Percentiles rank a stretch among this genome's conserved stretches.
Evolutionary conservation across 2,113 vertebrate genomes (phyloP).

Genomic region (Promerops cafer): DNA sequence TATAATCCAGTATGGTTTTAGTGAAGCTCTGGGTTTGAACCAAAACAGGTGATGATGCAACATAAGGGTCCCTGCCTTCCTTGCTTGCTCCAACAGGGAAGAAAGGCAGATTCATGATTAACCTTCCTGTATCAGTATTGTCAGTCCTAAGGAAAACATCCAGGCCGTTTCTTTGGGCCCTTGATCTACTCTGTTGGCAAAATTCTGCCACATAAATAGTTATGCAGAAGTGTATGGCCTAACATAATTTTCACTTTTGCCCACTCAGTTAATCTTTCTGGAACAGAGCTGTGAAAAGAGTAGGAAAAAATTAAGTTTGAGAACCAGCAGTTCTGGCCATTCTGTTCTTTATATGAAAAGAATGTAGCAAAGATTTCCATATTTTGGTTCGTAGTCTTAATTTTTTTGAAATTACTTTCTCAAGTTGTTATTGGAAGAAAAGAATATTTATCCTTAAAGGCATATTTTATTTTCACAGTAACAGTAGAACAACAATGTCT

Average conservation of each 20-base stretch:
- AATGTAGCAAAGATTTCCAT: background rate
- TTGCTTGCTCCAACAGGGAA: background rate
- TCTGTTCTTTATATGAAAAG: background rate
- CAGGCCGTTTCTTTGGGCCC: background rate
- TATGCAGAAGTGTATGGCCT: background rate
- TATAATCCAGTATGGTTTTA: background rate
- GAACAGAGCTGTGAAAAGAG: background rate
- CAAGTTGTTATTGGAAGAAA: background rate
- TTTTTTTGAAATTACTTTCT: background rate
- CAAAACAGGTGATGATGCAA: background rate
- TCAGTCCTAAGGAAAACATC: background rate
- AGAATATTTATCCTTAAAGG: background rate
- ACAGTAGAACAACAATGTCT: background rate
- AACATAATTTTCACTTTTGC: background rate
- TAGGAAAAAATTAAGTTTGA: background rate
- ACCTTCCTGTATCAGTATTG: background rate
- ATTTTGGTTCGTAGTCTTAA: background rate
- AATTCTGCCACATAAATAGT: background rate
- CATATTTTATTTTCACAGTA: background rate
- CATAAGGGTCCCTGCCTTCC: background rate
- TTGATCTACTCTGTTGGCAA: background rate
- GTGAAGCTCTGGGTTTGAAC: background rate
- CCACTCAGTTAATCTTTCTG: background rate
- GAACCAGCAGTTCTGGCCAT: background rate
- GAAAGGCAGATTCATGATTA: background rate